Conservation (phyloP, 2,888 invertebrate species). For the Silvanus unidentatus region DNA sequence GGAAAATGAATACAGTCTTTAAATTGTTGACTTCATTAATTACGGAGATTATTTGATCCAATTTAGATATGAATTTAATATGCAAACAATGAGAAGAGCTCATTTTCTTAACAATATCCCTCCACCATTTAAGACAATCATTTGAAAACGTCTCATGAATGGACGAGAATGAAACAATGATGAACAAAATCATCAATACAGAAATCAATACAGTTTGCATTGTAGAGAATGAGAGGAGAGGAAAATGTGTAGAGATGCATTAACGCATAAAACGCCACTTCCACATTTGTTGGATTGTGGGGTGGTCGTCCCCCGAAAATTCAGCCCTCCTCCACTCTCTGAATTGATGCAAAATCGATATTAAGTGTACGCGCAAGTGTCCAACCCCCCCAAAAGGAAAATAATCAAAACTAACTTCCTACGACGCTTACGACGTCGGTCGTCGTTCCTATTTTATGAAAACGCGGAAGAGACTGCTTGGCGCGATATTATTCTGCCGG, state of each 20-base stretch:
- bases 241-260: background rate
- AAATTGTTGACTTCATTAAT: too few relatives aligned
- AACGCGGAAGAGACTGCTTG: conserved; percentile 19
- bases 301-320: background rate
- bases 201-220: background rate
- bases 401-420: conserved; percentile 30
- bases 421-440: conserved; percentile 27
- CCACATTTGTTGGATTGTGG: background rate
- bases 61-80: too few relatives aligned
- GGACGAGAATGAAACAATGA: too few relatives aligned
- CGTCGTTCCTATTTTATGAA: conserved; percentile 9
- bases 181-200: too few relatives aligned
- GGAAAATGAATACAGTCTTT: too few relatives aligned
- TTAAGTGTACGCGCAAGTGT: background rate
- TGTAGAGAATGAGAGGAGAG: background rate
- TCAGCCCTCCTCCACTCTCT: too few relatives aligned
- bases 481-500: conserved; percentile 10
- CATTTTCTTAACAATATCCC: too few relatives aligned
- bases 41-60: too few relatives aligned
- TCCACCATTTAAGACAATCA: background rate
- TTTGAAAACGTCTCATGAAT: too few relatives aligned
- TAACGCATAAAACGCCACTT: conserved; percentile 4
- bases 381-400: background rate
- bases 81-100: too few relatives aligned
- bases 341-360: conserved; percentile 5